A percentile compares a stretch with the other conserved stretches of the same genome.
These are phyloP conservation scores for Panthera leo DNA, from an alignment of 2,113 vertebrate genomes.

Conservation along the genomic window DNA sequence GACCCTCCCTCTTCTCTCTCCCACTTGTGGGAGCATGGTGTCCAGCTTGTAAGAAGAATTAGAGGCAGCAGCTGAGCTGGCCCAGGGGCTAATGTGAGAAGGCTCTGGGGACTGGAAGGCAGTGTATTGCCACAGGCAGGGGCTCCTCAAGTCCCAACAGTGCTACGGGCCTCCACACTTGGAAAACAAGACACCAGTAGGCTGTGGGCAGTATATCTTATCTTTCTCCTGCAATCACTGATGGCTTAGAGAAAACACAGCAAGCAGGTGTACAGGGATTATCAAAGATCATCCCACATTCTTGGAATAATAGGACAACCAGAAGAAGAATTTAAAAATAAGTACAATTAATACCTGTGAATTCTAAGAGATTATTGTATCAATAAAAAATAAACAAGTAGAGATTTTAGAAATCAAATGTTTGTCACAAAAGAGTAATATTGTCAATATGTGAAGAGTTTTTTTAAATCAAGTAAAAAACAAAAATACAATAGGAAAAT, in stretches of 20 bases:
- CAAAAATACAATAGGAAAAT: background rate
- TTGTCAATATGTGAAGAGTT: slow-evolving; percentile 18
- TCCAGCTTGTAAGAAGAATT: too few relatives aligned
- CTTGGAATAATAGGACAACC: background rate
- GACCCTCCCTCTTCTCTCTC: background rate
- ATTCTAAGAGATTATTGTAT: background rate
- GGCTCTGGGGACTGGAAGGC: background rate
- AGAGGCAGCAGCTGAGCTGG: background rate
- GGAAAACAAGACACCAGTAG: background rate
- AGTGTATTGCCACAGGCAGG: background rate
- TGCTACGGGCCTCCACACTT: background rate
- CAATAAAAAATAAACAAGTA: background rate
- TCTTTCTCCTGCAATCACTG: background rate
- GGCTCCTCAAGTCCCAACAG: background rate
- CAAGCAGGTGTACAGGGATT: background rate
- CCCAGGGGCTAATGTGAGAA: background rate
- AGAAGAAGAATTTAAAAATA: slow-evolving; percentile 40
- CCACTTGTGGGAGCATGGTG: background rate
- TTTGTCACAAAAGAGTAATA: background rate
- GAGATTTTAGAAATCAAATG: slow-evolving; percentile 3
- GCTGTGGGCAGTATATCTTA: background rate
- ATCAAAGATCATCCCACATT: background rate
- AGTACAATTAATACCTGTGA: slow-evolving; percentile 23
- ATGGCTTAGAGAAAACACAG: background rate
- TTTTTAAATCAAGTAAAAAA: slow-evolving; percentile 15